Conservation (phyloP, 2,113 vertebrate genomes). For the Alces alces region DNA sequence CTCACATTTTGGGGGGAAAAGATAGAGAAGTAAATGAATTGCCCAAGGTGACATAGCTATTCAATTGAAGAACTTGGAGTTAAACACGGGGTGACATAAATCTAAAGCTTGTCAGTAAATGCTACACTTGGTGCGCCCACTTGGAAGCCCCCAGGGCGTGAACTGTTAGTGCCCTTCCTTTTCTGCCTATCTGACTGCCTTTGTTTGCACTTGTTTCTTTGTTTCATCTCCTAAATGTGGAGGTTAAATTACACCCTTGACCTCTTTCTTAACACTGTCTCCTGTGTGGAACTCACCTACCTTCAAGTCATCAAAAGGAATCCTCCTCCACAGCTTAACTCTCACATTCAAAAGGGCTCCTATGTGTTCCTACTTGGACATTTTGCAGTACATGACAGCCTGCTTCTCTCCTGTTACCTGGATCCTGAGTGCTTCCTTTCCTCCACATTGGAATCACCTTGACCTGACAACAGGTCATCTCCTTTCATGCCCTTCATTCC, state of each 20-base stretch:
- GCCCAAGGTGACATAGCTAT: background rate
- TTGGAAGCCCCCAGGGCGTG: fast-evolving
- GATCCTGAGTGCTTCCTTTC: background rate
- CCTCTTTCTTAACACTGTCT: background rate
- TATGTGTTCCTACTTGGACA: background rate
- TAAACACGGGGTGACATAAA: background rate
- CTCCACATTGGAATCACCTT: background rate
- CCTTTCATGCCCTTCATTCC: background rate
- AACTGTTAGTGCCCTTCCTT: background rate
- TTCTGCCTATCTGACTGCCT: background rate
- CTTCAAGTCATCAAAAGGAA: background rate
- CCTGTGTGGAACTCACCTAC: background rate
- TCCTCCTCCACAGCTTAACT: background rate
- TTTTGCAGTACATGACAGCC: background rate
- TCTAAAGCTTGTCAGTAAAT: background rate
- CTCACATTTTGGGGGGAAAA: background rate
- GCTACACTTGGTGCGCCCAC: fast-evolving
- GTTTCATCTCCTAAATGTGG: background rate
- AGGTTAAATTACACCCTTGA: background rate
- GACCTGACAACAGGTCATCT: too few relatives aligned
- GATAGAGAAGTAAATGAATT: background rate
- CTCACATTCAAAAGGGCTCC: background rate
- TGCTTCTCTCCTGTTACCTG: background rate
- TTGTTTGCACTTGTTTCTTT: background rate
- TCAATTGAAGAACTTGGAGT: background rate